Base-by-base conservation (phyloP, 2,113 vertebrate species). In the Myrmecophaga tridactyla region DNA sequence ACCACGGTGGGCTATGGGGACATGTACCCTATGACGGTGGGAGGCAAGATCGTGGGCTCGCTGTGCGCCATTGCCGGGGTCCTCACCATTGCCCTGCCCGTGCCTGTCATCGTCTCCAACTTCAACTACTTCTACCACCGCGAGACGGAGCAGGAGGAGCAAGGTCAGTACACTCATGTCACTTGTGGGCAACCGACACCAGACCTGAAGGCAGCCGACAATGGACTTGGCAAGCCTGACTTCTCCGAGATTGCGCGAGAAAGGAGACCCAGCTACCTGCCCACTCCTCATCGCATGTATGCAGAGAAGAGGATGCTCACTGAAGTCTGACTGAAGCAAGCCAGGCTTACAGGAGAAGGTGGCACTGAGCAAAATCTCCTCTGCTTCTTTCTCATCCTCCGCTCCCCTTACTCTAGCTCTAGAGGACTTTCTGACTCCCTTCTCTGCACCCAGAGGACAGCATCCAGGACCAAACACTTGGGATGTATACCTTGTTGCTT, bases 101-200 rank as follows among this genome's bases (percentile, higher is more conserved):
- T 99, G 2, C 99, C 99, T 0, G 99, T 99, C 92, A 99, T 99
- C 0, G 99, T 99, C 27, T 99, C 99, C 94, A 99, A 99, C 98
- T 99, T 99, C 98, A 99, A 99, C 98, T 99, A 99, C 98, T 99
- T 99, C 98, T 99, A 99, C 96, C 99, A 99, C 98, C 98, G 99
- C 6, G 99, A 99, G 98, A 99, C 99, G 0, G 99, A 99, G 95
- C 99, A 99, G 18, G 99, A 99, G 97, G 99, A 99, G 93, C 99
- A 99, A 94, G 98, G 98, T 76, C 99, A 99, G 97, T 99, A 99
- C 94, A 99, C 99, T 18, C 99, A 99, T 0, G 99, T 99, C 90
- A 99, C 99, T 2, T 99, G 99, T 58, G 99, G 99, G 9, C 99
- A 99, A 97, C 99, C 98, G 18, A 98, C 99, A 6, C 99, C 98